A percentile compares a stretch with the other conserved stretches of the same genome.
Evolutionary conservation across 2,888 invertebrate genomes (phyloP).

Genomic region (Syritta pipiens): DNA sequence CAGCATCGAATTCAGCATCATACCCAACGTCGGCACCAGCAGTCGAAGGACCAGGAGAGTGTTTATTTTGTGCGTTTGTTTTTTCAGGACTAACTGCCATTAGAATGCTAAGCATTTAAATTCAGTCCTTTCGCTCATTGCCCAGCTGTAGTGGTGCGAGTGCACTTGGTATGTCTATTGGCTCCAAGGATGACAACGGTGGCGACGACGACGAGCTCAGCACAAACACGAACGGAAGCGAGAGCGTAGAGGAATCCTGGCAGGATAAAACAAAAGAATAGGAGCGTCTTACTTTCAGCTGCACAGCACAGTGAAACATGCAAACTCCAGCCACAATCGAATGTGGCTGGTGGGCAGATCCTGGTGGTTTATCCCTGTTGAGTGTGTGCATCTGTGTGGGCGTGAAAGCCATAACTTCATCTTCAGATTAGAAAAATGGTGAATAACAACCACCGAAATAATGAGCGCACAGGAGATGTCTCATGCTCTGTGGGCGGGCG

Average conservation of each 20-base stretch:
- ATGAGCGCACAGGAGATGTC: background rate
- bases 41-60: background rate
- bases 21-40: background rate
- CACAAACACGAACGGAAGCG: conserved; percentile 10
- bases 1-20: background rate
- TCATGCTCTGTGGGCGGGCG: background rate
- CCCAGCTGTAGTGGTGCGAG: background rate
- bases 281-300: background rate
- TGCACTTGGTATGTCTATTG: conserved; percentile 30
- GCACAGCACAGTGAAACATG: background rate
- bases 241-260: conserved; percentile 15
- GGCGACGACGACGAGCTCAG: background rate
- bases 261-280: conserved; percentile 27
- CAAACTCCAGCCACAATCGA: conserved; percentile 27
- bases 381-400: background rate
- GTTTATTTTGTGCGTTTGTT: conserved; percentile 43
- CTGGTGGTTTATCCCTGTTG: background rate
- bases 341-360: conserved; percentile 29
- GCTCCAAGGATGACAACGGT: conserved; percentile 22
- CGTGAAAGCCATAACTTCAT: conserved; percentile 28
- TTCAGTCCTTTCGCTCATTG: conserved; percentile 16
- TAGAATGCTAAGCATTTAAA: conserved; percentile 51
- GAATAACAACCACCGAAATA: no score
- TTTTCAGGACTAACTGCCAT: conserved; percentile 31
- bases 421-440: conserved; percentile 20